Conservation (phyloP, 2,113 vertebrate genomes). For the Psittacula cyanocephala region DNA sequence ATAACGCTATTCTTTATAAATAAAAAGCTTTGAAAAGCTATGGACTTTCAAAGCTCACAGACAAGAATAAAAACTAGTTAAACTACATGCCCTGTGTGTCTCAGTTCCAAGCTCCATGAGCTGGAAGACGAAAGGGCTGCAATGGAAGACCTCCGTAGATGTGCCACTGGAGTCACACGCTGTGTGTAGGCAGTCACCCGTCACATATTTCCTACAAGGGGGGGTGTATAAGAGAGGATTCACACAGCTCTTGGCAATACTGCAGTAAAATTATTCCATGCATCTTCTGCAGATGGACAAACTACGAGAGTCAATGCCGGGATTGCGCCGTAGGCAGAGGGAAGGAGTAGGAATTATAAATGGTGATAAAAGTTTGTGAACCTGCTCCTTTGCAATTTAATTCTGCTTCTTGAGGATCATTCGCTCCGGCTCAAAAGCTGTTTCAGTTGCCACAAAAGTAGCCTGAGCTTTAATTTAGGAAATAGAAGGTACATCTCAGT, state of each 20-base stretch:
- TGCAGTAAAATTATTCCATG: neutral
- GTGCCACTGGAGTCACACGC: neutral
- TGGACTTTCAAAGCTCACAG: neutral
- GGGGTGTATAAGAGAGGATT: no score
- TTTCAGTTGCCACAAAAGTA: neutral
- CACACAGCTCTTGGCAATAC: neutral
- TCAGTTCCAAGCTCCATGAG: neutral
- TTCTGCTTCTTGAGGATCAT: neutral
- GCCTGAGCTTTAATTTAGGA: neutral
- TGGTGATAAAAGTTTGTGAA: neutral
- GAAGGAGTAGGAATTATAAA: neutral
- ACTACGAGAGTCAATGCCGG: neutral
- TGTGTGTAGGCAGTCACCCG: neutral
- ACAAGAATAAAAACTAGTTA: neutral
- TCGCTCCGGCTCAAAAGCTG: neutral
- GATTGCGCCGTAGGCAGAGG: rapidly evolving
- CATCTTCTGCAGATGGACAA: neutral
- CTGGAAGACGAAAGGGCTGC: neutral
- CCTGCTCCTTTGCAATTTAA: neutral
- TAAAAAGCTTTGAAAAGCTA: neutral
- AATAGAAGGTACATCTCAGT: neutral
- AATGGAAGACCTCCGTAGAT: neutral
- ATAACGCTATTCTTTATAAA: neutral
- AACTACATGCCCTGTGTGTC: rapidly evolving
- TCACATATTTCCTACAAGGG: rapidly evolving